Conservation (phyloP, 2,888 invertebrate genomes). For the Ashinkailepas kermadecensis region DNA sequence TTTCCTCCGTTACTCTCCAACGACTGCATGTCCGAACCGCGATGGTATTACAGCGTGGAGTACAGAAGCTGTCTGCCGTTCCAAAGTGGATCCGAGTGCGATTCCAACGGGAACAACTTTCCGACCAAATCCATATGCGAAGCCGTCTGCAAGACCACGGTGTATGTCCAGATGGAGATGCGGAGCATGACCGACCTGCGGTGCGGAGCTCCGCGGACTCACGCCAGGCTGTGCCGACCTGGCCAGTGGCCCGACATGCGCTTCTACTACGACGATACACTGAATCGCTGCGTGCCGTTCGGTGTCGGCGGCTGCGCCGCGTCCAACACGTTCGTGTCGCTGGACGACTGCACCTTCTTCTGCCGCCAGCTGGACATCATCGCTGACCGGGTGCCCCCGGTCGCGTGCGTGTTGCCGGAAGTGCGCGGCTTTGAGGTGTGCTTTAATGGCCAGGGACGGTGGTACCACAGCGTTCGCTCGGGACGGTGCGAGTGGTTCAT, state of each 20-base stretch:
- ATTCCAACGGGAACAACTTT: constrained; percentile 41
- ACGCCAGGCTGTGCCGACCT: background rate
- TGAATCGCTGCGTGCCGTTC: background rate
- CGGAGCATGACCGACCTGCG: background rate
- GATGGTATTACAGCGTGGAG: constrained; percentile 40
- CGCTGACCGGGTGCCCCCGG: background rate
- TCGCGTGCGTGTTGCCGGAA: background rate
- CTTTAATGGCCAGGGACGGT: constrained; percentile 38
- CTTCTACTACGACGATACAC: background rate
- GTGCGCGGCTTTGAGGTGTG: constrained; percentile 32
- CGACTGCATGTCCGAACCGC: constrained; percentile 32
- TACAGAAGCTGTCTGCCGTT: constrained; percentile 41
- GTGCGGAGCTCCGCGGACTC: background rate
- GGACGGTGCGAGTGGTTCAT: constrained; percentile 41
- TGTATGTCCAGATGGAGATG: background rate
- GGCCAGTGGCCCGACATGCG: background rate
- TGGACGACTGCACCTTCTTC: constrained; percentile 13
- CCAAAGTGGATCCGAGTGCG: constrained; percentile 41
- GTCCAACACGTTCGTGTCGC: background rate
- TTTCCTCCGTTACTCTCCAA: background rate
- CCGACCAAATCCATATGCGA: constrained; percentile 36
- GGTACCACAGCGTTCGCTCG: constrained; percentile 39
- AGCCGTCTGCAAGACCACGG: background rate
- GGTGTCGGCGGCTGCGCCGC: background rate
- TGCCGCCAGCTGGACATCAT: background rate